phyloP scores from a whole-genome alignment of 2,113 vertebrate genomes.

The Sigmodon hispidus region DNA sequence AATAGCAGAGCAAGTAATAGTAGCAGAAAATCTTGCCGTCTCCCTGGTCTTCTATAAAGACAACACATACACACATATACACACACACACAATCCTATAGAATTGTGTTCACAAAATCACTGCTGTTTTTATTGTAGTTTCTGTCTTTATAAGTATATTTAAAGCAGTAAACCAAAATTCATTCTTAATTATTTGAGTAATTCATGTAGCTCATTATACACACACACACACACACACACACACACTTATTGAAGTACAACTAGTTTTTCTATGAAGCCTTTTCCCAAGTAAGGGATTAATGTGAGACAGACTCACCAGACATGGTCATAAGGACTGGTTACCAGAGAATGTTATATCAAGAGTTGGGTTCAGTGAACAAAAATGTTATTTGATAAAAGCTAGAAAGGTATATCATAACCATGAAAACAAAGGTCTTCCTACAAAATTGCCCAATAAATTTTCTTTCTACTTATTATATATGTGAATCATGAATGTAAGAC shows the following conservation, averaged over 20 bases:
- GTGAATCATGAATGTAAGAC: background rate
- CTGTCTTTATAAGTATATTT: background rate
- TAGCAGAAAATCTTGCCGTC: constrained; percentile 44
- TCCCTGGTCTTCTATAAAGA: background rate
- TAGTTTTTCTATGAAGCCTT: background rate
- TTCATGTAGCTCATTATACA: background rate
- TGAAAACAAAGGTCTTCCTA: background rate
- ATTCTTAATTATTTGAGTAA: background rate
- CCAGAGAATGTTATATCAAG: background rate
- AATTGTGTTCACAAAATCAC: background rate
- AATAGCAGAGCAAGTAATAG: background rate
- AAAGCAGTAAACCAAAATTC: background rate
- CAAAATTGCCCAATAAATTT: background rate
- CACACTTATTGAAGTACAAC: background rate
- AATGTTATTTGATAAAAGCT: background rate
- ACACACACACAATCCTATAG: background rate
- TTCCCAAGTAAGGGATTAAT: background rate
- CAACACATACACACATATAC: background rate
- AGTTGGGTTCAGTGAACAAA: background rate
- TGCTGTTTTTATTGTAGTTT: background rate
- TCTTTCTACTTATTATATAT: background rate
- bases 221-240: background rate
- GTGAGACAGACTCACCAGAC: background rate
- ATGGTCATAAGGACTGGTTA: background rate
- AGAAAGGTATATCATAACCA: background rate